Percentiles rank a stretch among this genome's conserved stretches.
Evolutionary conservation across 2,888 invertebrate genomes (phyloP).

Genomic region (Graphium colonna): DNA sequence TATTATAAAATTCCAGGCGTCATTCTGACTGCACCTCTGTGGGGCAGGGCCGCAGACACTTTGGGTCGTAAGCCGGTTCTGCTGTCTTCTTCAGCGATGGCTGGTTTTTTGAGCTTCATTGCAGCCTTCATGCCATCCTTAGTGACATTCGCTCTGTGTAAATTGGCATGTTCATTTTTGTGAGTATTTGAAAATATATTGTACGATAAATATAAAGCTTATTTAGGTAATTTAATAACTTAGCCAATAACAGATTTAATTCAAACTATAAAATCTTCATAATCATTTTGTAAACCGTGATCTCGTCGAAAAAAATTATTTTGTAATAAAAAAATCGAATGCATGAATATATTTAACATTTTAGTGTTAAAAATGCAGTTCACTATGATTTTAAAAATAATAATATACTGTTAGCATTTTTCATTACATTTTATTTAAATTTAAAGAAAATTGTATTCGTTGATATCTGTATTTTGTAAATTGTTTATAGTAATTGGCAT

Average conservation of each 20-base stretch:
- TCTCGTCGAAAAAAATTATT: background rate
- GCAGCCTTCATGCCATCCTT: constrained; percentile 61
- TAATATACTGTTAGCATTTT: too few species aligned
- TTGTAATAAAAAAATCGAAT: background rate
- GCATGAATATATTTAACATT: too few species aligned
- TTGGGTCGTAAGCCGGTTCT: constrained; percentile 61
- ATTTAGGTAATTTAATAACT: too few species aligned
- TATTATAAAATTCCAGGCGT: constrained; percentile 46
- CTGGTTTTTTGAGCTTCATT: constrained; percentile 47
- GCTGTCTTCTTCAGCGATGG: constrained; percentile 43
- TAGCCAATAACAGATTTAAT: too few species aligned
- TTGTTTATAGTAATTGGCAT: too few species aligned
- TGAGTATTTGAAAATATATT: constrained; percentile 40
- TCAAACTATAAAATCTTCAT: too few species aligned
- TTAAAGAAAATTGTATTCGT: too few species aligned
- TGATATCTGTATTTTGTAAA: too few species aligned
- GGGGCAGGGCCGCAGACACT: constrained; percentile 64
- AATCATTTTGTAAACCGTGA: background rate
- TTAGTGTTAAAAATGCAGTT: too few species aligned
- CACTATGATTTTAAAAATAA: too few species aligned
- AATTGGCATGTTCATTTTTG: constrained; percentile 61
- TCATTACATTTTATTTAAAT: too few species aligned
- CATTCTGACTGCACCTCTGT: constrained; percentile 62
- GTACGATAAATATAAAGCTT: too few species aligned
- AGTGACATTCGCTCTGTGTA: constrained; percentile 50